Percentiles rank a stretch among this genome's conserved stretches.
phyloP scores from a whole-genome alignment of 2,888 invertebrate genomes.

The Nomada ruficornis region DNA sequence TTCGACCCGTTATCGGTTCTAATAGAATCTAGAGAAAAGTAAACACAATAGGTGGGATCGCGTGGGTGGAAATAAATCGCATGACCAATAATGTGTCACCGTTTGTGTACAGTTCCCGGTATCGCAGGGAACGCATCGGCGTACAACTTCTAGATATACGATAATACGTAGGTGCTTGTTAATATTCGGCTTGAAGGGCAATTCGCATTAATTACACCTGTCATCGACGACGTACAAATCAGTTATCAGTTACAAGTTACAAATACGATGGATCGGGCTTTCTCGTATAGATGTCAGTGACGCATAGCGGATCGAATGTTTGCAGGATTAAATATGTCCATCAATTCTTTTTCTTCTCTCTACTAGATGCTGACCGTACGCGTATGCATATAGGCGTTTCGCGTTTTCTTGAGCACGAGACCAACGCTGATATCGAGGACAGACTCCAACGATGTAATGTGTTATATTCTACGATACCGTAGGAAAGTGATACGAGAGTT shows the following conservation, averaged over 20 bases:
- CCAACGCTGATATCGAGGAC: slow-evolving; percentile 4
- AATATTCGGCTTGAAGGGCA: not conserved
- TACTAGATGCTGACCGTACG: not conserved
- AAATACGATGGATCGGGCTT: slow-evolving; percentile 43
- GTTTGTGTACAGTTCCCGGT: slow-evolving; percentile 5
- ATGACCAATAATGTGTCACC: slow-evolving; percentile 22
- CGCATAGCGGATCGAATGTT: slow-evolving; percentile 54
- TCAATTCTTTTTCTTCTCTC: slow-evolving; percentile 1
- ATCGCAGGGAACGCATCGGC: not conserved
- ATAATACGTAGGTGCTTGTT: not conserved
- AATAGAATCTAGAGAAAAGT: slow-evolving; percentile 23
- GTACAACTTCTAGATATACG: not conserved
- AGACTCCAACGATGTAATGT: slow-evolving; percentile 9
- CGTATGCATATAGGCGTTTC: not conserved
- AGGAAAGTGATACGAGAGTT: slow-evolving; percentile 49
- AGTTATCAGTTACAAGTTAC: slow-evolving; percentile 50
- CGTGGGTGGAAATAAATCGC: slow-evolving; percentile 9
- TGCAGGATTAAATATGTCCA: slow-evolving; percentile 43
- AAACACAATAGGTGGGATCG: slow-evolving; percentile 41
- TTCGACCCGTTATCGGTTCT: slow-evolving; percentile 2
- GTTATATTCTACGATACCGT: slow-evolving; percentile 25
- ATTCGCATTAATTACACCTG: slow-evolving; percentile 48
- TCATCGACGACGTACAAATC: not conserved
- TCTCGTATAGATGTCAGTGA: slow-evolving; percentile 26
- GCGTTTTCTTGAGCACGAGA: not conserved